Conservation (phyloP, 2,888 invertebrate species). For the Cistogaster globosa region DNA sequence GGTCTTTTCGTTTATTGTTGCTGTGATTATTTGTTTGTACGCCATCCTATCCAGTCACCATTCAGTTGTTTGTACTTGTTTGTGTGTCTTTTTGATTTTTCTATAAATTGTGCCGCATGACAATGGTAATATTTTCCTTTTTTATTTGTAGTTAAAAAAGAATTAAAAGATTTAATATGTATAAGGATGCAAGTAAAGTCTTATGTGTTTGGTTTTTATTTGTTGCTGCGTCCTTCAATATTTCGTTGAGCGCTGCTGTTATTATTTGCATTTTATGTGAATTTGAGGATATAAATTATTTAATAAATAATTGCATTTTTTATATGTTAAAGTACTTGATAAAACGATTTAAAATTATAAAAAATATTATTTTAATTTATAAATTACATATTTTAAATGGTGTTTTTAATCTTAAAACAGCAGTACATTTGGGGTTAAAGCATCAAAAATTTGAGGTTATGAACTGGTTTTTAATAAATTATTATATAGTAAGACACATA, state of each 20-base stretch:
- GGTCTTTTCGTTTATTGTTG: constrained; percentile 47
- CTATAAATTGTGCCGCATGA: constrained; percentile 50
- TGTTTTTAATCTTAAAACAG: no score
- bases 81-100: constrained; percentile 17
- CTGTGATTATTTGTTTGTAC: constrained; percentile 28
- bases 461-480: no score
- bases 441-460: no score
- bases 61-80: constrained; percentile 12
- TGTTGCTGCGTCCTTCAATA: background rate
- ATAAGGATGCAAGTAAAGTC: constrained; percentile 45
- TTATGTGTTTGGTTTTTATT: constrained; percentile 38
- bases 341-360: no score
- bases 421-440: no score
- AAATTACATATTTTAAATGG: no score
- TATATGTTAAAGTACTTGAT: no score
- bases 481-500: no score
- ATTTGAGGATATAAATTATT: no score
- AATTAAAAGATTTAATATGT: constrained; percentile 24
- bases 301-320: no score
- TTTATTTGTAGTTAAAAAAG: constrained; percentile 11
- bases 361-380: no score
- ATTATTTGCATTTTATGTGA: constrained; percentile 20
- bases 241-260: no score
- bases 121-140: constrained; percentile 13
- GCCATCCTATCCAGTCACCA: constrained; percentile 16